Evolutionary conservation across 2,113 vertebrate species (phyloP).

Genomic region (Aix galericulata): DNA sequence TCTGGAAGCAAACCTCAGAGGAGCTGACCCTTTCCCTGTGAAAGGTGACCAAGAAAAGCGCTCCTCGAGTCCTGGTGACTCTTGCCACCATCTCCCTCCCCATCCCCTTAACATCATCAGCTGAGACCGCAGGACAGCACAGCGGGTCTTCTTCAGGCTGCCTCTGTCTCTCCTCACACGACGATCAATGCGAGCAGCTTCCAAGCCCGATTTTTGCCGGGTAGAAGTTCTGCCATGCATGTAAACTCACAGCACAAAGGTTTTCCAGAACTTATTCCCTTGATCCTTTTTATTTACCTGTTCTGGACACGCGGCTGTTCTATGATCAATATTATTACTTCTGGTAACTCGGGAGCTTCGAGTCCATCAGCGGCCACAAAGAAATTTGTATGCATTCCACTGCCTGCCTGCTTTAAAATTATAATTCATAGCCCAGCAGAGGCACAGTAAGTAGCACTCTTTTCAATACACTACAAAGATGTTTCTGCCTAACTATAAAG

Average conservation of each 20-base stretch:
- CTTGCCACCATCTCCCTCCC: neutral
- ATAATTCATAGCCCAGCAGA: constrained; percentile 63
- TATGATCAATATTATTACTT: constrained; percentile 70
- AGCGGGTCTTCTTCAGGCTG: neutral
- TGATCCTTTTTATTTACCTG: constrained; percentile 59
- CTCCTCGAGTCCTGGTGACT: neutral
- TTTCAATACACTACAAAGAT: constrained; percentile 71
- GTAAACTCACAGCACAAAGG: neutral
- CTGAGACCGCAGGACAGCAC: neutral
- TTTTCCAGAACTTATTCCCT: neutral
- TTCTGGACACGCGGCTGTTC: constrained; percentile 54
- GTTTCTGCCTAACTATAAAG: constrained; percentile 65
- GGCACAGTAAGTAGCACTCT: constrained; percentile 50
- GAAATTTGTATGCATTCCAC: constrained; percentile 70
- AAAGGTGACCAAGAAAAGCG: no score
- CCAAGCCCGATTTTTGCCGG: neutral
- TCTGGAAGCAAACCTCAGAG: neutral
- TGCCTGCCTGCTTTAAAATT: constrained; percentile 68
- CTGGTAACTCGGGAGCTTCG: constrained; percentile 58
- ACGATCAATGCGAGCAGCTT: constrained; percentile 5
- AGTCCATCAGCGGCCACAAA: constrained; percentile 72
- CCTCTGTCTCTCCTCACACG: neutral
- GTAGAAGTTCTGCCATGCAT: neutral
- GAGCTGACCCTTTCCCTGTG: neutral
- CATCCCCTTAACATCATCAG: neutral